Base-by-base conservation (phyloP, 1,140 invertebrate genomes). In the Homarus americanus region DNA sequence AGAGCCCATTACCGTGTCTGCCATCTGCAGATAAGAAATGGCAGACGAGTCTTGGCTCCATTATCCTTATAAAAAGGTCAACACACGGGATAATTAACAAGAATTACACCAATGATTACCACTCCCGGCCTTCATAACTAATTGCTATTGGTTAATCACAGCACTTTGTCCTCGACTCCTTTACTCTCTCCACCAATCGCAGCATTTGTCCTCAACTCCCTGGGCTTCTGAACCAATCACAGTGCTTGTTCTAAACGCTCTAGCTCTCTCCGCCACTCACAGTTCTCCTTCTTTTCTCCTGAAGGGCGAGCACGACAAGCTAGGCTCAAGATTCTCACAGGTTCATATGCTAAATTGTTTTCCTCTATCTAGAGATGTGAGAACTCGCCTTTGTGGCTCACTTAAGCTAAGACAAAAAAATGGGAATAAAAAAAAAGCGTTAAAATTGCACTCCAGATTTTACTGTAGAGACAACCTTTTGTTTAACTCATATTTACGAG, bases 81-180 rank as follows among this genome's bases (percentile, higher is more conserved):
- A 69, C 63, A 69, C 63, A 69, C 4, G 28, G 63, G 12, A 28
- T n/a, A 69, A 28, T 69, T 69, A 69, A 20, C 63, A 69, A 69
- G 63, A 69, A 69, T 69, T 69, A 20, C 63, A 69, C 12, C 28
- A 69, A 28, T 32, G 63, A 69, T 73, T 41, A 41, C 53, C 28
- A 40, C 36, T 24, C 32, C 38, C 24, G 4, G 1, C 78, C 4
- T 49, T 58, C 49, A 66, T 82, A 82, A 66, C 80, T 66, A 82
- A 66, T 58, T 82, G 63, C 80, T n/a, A 36, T 82, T 69, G 80
- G 80, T 20, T 69, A 63, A 66, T 82, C 32, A 82, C 80, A 69
- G 24, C 44, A 20, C 36, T 82, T 80, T 82, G 80, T 69, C 80
- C 58, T 38, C 32, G 24, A 9, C 41, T 38, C 80, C 36, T 32